Evolutionary conservation across 2,797 vertebrate species (phyloP).

Genomic region (Micropoecilia bifurca): DNA sequence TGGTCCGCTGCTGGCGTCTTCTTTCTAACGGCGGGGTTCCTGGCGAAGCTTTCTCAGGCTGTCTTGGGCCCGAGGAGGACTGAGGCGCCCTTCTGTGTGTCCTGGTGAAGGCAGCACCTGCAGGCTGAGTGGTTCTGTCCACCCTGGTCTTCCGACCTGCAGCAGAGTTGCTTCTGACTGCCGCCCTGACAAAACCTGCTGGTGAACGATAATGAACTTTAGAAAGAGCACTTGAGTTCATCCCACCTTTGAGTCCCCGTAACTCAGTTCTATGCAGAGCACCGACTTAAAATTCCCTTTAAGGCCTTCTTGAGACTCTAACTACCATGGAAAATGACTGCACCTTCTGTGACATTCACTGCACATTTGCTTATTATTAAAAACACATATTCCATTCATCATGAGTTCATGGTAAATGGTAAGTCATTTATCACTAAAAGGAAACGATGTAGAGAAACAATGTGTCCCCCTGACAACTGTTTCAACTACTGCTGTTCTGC

Average conservation of each 20-base stretch:
- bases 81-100: conserved; percentile 85
- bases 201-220: conserved; percentile 13
- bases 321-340: conserved; percentile 26
- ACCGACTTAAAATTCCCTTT: conserved; percentile 20
- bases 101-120: conserved; percentile 63
- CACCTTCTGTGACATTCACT: conserved; percentile 16
- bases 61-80: conserved; percentile 85
- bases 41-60: conserved; percentile 77
- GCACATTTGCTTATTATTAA: conserved; percentile 31
- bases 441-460: conserved; percentile 14
- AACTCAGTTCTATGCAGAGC: conserved; percentile 16
- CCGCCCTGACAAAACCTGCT: conserved; percentile 54
- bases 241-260: conserved; percentile 11
- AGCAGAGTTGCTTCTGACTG: conserved; percentile 43
- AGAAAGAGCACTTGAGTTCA: conserved; percentile 16
- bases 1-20: conserved; percentile 82
- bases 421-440: conserved; percentile 29
- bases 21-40: conserved; percentile 79
- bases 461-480: conserved; percentile 33
- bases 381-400: conserved; percentile 29
- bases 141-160: conserved; percentile 71
- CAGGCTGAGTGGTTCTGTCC: conserved; percentile 73
- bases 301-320: conserved; percentile 13
- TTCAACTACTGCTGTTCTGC: conserved; percentile 43
- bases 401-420: conserved; percentile 23